Conservation (phyloP, 2,113 vertebrate genomes). For the Casuarius casuarius region DNA sequence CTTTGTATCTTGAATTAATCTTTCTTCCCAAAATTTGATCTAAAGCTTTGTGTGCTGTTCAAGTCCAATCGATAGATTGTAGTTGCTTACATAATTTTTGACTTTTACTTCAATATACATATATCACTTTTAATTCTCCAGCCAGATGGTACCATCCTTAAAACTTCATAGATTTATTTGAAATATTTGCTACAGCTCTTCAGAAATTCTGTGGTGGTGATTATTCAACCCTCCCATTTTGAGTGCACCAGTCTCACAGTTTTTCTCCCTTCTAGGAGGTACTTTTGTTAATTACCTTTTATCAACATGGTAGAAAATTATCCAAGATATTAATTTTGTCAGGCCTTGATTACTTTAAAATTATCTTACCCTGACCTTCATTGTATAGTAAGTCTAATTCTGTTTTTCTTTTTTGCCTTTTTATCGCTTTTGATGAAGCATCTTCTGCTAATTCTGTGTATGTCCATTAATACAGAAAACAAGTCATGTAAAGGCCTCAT, state of each 20-base stretch:
- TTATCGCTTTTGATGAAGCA: not conserved
- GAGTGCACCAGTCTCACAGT: not conserved
- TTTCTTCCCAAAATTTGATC: not conserved
- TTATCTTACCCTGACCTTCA: not conserved
- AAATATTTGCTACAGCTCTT: too few species aligned
- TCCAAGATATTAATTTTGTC: not conserved
- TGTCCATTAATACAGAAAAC: not conserved
- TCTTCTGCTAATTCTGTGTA: not conserved
- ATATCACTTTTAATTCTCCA: too few species aligned
- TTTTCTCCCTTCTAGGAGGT: not conserved
- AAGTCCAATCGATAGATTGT: too few species aligned
- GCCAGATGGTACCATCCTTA: not conserved
- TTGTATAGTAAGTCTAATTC: not conserved
- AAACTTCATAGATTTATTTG: not conserved
- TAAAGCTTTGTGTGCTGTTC: not conserved
- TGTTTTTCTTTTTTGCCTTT: not conserved
- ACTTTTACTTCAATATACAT: not conserved
- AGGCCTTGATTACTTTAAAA: not conserved
- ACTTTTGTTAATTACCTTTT: not conserved
- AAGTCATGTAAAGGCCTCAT: not conserved
- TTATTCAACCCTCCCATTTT: not conserved
- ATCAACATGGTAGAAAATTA: not conserved
- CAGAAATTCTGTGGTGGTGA: not conserved
- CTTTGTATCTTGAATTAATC: not conserved
- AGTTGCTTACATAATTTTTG: not conserved